Evolutionary conservation across 1,140 invertebrate genomes (phyloP).

Genomic region (Drosophila serrata): DNA sequence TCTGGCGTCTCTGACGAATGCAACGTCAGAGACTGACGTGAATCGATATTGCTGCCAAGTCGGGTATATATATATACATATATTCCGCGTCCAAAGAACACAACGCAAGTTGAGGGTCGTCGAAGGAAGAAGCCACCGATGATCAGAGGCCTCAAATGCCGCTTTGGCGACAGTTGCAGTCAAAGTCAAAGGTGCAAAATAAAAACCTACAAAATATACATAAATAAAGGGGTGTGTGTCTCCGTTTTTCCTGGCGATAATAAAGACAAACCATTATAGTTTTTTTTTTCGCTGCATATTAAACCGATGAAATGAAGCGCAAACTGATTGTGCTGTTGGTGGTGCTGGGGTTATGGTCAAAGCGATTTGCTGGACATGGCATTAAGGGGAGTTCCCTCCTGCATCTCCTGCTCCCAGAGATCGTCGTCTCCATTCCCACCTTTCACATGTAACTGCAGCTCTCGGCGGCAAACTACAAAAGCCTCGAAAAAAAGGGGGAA

Average conservation of each 20-base stretch:
- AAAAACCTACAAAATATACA: not conserved
- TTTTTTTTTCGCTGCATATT: constrained; percentile 43
- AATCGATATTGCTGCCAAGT: constrained; percentile 28
- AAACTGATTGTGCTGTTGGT: constrained; percentile 57
- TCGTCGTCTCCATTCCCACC: constrained; percentile 37
- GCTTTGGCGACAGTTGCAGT: constrained; percentile 47
- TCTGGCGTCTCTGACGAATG: constrained; percentile 36
- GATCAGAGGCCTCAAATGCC: constrained; percentile 43
- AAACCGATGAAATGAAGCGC: constrained; percentile 75
- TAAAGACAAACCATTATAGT: constrained; percentile 74
- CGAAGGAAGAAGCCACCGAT: constrained; percentile 20
- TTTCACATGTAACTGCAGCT: constrained; percentile 48
- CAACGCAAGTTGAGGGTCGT: constrained; percentile 10
- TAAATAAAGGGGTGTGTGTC: constrained; percentile 23
- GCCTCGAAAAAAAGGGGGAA: not conserved
- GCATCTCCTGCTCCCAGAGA: constrained; percentile 1
- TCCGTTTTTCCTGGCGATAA: constrained; percentile 45
- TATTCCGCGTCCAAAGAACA: constrained; percentile 4
- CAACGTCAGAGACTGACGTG: constrained; percentile 42
- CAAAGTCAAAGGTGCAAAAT: constrained; percentile 1
- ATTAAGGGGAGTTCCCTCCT: constrained; percentile 36
- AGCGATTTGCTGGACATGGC: constrained; percentile 73
- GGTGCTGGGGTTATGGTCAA: constrained; percentile 42
- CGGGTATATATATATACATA: constrained; percentile 1
- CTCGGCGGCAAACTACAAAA: constrained; percentile 52